Evolutionary conservation across 2,113 vertebrate species (phyloP), one percentile per base, ranked within the genome.

Genomic region (Oreochromis tanganicae): DNA sequence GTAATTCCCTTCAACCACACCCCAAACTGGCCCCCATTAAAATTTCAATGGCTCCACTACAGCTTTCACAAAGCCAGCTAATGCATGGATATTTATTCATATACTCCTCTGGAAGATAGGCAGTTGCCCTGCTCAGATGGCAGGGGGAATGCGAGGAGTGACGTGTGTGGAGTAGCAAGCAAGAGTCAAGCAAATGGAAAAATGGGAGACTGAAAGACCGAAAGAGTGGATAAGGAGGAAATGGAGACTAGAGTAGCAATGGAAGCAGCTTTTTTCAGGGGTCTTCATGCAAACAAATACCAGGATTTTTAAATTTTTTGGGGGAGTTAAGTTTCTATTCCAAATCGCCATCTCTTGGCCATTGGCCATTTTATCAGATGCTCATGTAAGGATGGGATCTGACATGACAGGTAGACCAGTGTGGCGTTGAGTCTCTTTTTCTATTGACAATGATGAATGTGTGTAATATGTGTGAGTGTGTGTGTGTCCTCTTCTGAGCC

Each of bases 81-180:
- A 90, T 89, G 61, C 68, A 87, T 83, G 87, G 88, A 91, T 93
- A 90, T 92, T 91, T 92, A 93, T 93, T 92, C 90, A 91, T 83
- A 78, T 50, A 24, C 82, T 91, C 38, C 38, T 81, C 54, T 84
- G 68, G 89, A 50, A 78, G 85, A 93, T 21, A 41, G 78, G 80
- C 71, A 75, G 56, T 54, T 73, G 83, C 83, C 52, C 6, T 29
- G 56, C 81, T 89, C 81, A 81, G 81, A 88, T 54, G 80, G 56
- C 19, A 9, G 71, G 16, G 32, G 29, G 24, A 29, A 81, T 27
- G 56, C 16, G 57, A 52, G 19, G 86, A 83, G 52, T 54, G 81
- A 29, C 6, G 48, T 88, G 87, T 66, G 56, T 19, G 68, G 87
- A 68, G 87, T 61, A 81, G 59, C 81, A 87, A 88, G 71, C 52